Evolutionary conservation across 2,113 vertebrate species (phyloP).

Genomic region (Mionectes macconnelli): DNA sequence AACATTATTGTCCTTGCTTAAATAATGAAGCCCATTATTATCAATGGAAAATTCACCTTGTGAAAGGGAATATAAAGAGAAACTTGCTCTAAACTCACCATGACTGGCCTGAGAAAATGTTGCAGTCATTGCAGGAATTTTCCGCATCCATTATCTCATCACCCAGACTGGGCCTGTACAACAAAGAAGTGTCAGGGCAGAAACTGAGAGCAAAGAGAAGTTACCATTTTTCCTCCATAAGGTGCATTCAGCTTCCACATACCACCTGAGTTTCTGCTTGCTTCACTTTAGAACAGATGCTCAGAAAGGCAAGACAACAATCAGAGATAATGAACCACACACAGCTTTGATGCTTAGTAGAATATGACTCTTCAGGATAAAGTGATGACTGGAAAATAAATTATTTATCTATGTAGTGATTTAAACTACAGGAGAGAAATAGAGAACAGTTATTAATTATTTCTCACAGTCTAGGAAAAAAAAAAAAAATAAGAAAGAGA

Average conservation of each 20-base stretch:
- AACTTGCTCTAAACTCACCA: background rate
- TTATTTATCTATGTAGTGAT: background rate
- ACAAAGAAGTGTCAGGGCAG: background rate
- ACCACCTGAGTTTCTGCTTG: background rate
- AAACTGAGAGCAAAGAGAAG: background rate
- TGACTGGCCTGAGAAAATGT: background rate
- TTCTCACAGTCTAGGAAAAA: background rate
- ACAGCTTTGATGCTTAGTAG: background rate
- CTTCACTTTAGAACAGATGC: background rate
- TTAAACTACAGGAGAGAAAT: background rate
- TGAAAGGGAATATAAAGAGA: background rate
- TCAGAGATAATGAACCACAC: background rate
- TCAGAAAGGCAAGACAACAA: background rate
- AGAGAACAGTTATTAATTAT: background rate
- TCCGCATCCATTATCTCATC: background rate
- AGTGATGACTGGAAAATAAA: background rate
- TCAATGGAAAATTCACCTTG: background rate
- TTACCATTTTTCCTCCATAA: background rate
- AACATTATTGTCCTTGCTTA: background rate
- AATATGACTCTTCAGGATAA: background rate
- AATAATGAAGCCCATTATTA: background rate
- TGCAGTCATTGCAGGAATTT: background rate
- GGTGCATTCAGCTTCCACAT: background rate
- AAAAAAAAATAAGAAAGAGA: background rate
- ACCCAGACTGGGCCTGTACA: background rate